A percentile compares a stretch with the other conserved stretches of the same genome.
Evolutionary conservation across 2,113 vertebrate genomes (phyloP).

Genomic region (Trichomycterus rosablanca): DNA sequence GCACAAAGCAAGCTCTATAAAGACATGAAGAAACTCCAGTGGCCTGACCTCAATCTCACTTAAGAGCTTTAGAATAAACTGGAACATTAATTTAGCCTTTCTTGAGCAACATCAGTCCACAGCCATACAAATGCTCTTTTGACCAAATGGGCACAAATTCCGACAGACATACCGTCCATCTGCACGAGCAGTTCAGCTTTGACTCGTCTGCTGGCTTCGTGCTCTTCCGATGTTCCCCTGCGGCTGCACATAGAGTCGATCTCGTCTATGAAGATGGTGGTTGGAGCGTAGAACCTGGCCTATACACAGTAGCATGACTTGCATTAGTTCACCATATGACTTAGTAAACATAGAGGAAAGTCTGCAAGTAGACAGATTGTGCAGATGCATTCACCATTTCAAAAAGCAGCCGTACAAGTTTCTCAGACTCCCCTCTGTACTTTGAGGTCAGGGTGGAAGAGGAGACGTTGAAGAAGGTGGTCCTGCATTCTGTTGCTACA

Average conservation of each 20-base stretch:
- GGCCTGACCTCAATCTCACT: too few relatives aligned
- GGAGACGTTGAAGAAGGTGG: constrained; percentile 96
- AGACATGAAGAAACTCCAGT: too few relatives aligned
- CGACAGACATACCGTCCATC: constrained; percentile 91
- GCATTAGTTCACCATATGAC: too few relatives aligned
- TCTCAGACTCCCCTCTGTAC: constrained; percentile 97
- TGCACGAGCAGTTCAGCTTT: constrained; percentile 95
- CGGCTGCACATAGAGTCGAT: constrained; percentile 99
- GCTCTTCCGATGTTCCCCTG: constrained; percentile 93
- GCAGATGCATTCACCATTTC: constrained; percentile 81
- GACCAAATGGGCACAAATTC: too few relatives aligned
- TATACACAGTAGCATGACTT: constrained; percentile 50
- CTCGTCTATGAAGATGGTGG: constrained; percentile 97
- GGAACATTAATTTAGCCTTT: too few relatives aligned
- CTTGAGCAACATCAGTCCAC: too few relatives aligned
- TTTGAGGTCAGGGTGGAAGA: constrained; percentile 97
- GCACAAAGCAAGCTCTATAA: too few relatives aligned
- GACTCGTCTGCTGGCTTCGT: constrained; percentile 92
- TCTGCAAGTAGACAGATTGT: too few relatives aligned
- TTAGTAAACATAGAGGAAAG: too few relatives aligned
- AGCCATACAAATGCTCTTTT: too few relatives aligned
- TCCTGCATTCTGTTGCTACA: constrained; percentile 95
- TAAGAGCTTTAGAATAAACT: too few relatives aligned
- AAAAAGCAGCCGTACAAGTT: constrained; percentile 92
- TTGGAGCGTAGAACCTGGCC: constrained; percentile 94